These are phyloP conservation scores for Molorchus minor DNA, from an alignment of 2,888 invertebrate genomes.

Conservation along the genomic window DNA sequence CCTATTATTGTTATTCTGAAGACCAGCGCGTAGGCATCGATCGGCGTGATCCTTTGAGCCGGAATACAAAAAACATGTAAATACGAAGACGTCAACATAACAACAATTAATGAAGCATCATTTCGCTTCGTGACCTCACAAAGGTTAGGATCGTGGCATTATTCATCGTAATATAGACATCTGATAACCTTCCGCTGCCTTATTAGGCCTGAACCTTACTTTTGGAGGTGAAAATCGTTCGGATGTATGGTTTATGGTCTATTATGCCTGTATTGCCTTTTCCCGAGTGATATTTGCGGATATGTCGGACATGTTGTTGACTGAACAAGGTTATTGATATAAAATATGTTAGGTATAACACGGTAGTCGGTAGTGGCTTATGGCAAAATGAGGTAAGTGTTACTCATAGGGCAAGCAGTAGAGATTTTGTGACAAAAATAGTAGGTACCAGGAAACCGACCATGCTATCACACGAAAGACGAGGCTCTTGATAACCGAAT, in stretches of 20 bases:
- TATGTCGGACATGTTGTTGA: conserved; percentile 14
- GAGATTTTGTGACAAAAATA: too few species aligned
- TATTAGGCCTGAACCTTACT: conserved; percentile 38
- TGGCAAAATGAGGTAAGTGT: not conserved
- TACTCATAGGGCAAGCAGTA: too few species aligned
- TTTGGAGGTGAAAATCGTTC: conserved; percentile 40
- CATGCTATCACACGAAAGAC: too few species aligned
- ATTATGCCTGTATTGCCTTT: conserved; percentile 19
- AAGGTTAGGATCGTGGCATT: conserved; percentile 40
- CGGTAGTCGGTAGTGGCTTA: too few species aligned
- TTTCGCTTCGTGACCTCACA: conserved; percentile 30
- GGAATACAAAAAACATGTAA: conserved; percentile 7
- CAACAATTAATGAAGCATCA: conserved; percentile 19
- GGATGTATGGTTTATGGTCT: conserved; percentile 21
- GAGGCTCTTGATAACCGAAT: too few species aligned
- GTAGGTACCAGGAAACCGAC: too few species aligned
- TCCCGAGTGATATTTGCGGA: conserved; percentile 16
- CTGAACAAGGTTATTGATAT: conserved; percentile 10
- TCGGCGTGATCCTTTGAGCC: not conserved
- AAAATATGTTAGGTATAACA: not conserved
- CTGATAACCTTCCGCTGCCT: conserved; percentile 37
- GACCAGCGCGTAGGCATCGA: not conserved
- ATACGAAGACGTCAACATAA: conserved; percentile 3
- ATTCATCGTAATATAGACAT: conserved; percentile 28
- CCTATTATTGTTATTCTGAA: not conserved